phyloP scores from a whole-genome alignment of 2,888 invertebrate species.

The Ormyrus pomaceus region DNA sequence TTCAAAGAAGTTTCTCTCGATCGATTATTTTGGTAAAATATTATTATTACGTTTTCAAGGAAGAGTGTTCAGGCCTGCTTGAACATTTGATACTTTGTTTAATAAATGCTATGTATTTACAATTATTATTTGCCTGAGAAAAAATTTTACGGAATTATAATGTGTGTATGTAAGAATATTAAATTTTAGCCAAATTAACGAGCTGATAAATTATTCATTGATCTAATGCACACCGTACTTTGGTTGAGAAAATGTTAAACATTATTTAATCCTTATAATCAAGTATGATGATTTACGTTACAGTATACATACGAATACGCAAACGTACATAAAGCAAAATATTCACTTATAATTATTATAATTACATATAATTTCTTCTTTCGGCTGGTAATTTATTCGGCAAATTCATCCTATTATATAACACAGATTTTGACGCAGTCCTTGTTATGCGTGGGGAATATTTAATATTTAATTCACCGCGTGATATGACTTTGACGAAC shows the following conservation, averaged over 20 bases:
- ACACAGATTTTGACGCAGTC: conserved; percentile 54
- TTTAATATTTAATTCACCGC: conserved; percentile 42
- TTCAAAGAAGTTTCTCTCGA: conserved; percentile 41
- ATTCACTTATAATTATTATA: neutral
- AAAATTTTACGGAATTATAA: conserved; percentile 50
- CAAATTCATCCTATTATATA: conserved; percentile 48
- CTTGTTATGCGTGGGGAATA: conserved; percentile 45
- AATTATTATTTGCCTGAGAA: conserved; percentile 44
- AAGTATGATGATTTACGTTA: too few species aligned
- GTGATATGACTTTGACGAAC: conserved; percentile 54
- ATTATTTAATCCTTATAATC: too few species aligned
- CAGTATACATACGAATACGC: too few species aligned
- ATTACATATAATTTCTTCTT: conserved; percentile 50
- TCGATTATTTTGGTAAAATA: conserved; percentile 48
- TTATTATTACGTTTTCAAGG: conserved; percentile 39
- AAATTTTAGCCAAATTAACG: too few species aligned
- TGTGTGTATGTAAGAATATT: neutral
- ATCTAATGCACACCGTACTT: too few species aligned
- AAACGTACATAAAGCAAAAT: too few species aligned
- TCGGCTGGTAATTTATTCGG: conserved; percentile 21
- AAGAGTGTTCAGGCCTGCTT: conserved; percentile 56
- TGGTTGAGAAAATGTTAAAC: too few species aligned
- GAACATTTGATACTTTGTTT: conserved; percentile 52
- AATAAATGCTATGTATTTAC: conserved; percentile 49
- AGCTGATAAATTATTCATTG: too few species aligned